Evolutionary conservation across 64 coral and sea anemone genomes (phyloP).

Genomic region (Dendrophyllia cribrosa): DNA sequence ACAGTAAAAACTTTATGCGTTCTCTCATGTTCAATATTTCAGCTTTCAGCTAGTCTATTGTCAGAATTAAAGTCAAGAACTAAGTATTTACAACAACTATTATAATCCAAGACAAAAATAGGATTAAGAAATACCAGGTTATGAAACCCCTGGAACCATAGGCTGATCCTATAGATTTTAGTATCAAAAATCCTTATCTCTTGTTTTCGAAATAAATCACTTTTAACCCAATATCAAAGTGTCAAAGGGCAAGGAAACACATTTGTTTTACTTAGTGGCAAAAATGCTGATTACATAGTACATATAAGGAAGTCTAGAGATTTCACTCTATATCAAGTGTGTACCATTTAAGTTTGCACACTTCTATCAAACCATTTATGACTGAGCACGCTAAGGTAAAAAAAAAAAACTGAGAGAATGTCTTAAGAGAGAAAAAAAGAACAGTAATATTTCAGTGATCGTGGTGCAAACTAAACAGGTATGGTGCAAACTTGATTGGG

Average conservation of each 20-base stretch:
- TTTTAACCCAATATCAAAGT: constrained; percentile 26
- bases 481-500: constrained; percentile 31
- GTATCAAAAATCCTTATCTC: constrained; percentile 25
- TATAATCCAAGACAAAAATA: constrained; percentile 26
- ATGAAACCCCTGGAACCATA: constrained; percentile 6
- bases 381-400: constrained; percentile 30
- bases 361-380: constrained; percentile 26
- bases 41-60: constrained; percentile 21
- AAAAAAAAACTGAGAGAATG: constrained; percentile 25
- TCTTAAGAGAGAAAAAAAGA: constrained; percentile 23
- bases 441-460: constrained; percentile 20
- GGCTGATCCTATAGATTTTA: constrained; percentile 22
- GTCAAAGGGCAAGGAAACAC: constrained; percentile 23
- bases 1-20: no score
- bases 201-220: constrained; percentile 23
- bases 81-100: constrained; percentile 23
- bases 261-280: constrained; percentile 26
- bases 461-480: constrained; percentile 32
- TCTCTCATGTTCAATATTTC: constrained; percentile 26
- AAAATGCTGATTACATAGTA: constrained; percentile 26
- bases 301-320: constrained; percentile 25
- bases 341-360: constrained; percentile 18
- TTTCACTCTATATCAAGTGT: constrained; percentile 31
- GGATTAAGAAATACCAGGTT: constrained; percentile 25
- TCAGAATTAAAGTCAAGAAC: constrained; percentile 22